Evolutionary conservation across 1,140 invertebrate genomes (phyloP).

Genomic region (Pseudomyrmex pallidus): DNA sequence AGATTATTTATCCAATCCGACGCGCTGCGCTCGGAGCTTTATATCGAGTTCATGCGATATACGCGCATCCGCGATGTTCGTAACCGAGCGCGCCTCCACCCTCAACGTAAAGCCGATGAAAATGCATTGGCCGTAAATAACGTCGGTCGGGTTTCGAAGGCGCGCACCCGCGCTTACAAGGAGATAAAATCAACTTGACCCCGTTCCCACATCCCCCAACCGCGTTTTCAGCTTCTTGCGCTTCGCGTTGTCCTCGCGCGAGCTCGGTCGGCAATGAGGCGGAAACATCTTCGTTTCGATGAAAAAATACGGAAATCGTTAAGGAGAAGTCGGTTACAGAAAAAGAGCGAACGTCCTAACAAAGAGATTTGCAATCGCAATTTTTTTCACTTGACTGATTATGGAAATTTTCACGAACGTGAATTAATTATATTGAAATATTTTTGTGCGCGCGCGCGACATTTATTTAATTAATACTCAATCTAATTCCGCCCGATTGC

Average conservation of each 20-base stretch:
- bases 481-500: slow-evolving; percentile 42
- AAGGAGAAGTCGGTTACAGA: neutral
- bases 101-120: slow-evolving; percentile 58
- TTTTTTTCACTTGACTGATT: neutral
- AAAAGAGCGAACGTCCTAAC: neutral
- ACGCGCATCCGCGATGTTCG: slow-evolving; percentile 37
- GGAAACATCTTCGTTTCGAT: slow-evolving; percentile 25
- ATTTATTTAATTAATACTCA: slow-evolving; percentile 29
- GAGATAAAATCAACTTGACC: slow-evolving; percentile 81
- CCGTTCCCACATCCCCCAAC: slow-evolving; percentile 74
- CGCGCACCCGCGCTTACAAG: slow-evolving; percentile 64
- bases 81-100: slow-evolving; percentile 27
- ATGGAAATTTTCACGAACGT: neutral
- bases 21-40: slow-evolving; percentile 6
- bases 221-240: slow-evolving; percentile 34
- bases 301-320: slow-evolving; percentile 4
- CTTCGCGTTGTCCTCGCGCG: slow-evolving; percentile 31
- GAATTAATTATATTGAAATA: neutral
- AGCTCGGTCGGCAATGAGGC: neutral
- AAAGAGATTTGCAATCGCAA: neutral
- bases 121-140: slow-evolving; percentile 79
- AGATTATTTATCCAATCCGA: slow-evolving; percentile 39
- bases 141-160: slow-evolving; percentile 68
- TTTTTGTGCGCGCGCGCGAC: neutral
- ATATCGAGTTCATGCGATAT: slow-evolving; percentile 61